Conservation (phyloP, 2,797 vertebrate species). For the Sandelia bainsii region DNA sequence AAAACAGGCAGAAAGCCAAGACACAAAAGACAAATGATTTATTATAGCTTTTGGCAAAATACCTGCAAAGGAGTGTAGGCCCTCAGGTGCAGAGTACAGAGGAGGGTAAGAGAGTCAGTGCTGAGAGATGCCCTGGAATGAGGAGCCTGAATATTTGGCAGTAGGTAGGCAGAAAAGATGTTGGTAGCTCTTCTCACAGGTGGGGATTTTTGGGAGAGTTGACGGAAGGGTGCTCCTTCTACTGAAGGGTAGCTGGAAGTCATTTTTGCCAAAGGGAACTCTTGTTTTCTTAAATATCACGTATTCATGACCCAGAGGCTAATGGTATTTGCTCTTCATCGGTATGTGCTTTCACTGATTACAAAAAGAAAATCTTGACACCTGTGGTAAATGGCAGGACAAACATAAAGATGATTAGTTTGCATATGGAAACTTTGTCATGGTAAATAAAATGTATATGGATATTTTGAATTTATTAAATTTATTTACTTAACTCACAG, state of each 20-base stretch:
- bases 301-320: conserved; percentile 33
- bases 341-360: conserved; percentile 35
- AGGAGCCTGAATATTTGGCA: conserved; percentile 59
- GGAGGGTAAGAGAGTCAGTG: conserved; percentile 64
- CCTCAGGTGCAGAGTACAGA: conserved; percentile 73
- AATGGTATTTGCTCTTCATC: not conserved
- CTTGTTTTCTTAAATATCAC: conserved; percentile 49
- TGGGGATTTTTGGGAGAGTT: conserved; percentile 45
- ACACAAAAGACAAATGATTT: conserved; percentile 84
- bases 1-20: conserved; percentile 68
- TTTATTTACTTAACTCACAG: not conserved
- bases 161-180: conserved; percentile 42
- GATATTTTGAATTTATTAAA: no score
- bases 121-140: conserved; percentile 82
- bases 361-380: conserved; percentile 16
- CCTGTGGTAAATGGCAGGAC: conserved; percentile 3
- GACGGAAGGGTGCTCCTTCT: conserved; percentile 17
- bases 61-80: conserved; percentile 68
- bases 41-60: conserved; percentile 83
- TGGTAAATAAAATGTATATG: not conserved
- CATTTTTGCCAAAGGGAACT: conserved; percentile 26
- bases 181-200: conserved; percentile 42
- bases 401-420: not conserved
- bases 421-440: conserved; percentile 1
- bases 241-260: conserved; percentile 25